A percentile compares a stretch with the other conserved stretches of the same genome.
These are phyloP conservation scores for Aphrophora alni DNA, from an alignment of 2,888 invertebrate genomes.

Conservation along the genomic window DNA sequence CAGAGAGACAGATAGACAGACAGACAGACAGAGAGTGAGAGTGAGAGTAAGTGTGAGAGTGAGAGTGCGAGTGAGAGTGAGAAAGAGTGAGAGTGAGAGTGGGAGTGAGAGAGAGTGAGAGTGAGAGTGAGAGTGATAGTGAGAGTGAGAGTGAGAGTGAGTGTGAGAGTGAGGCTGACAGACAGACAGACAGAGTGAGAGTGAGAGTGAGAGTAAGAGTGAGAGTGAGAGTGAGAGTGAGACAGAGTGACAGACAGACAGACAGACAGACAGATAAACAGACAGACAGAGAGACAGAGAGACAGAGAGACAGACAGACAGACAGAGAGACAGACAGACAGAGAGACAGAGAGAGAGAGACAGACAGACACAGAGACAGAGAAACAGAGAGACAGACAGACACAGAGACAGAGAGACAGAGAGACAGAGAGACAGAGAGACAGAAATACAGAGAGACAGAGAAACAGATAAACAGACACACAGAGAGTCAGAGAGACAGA, in stretches of 20 bases:
- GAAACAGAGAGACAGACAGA: no score
- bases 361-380: not conserved
- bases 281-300: slow-evolving; percentile 25
- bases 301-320: slow-evolving; percentile 17
- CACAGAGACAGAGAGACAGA: slow-evolving; percentile 1
- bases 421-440: not conserved
- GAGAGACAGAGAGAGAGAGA: slow-evolving; percentile 15
- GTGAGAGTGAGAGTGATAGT: not conserved
- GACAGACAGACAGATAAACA: no score
- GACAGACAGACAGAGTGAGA: not conserved
- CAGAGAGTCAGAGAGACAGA: not conserved
- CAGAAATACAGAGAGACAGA: no score
- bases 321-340: slow-evolving; percentile 14
- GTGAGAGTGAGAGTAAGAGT: no score
- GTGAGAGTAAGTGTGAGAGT: no score
- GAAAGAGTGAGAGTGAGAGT: no score
- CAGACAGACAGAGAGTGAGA: slow-evolving; percentile 13
- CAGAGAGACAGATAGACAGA: no score
- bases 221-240: no score
- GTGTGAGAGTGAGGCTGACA: no score
- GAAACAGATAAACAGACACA: no score
- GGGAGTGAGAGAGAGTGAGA: slow-evolving; percentile 13
- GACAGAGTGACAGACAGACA: slow-evolving; percentile 19
- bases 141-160: not conserved
- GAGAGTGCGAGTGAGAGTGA: no score